These are phyloP conservation scores for Xiphophorus couchianus DNA, from an alignment of 2,113 vertebrate genomes.

Conservation along the genomic window DNA sequence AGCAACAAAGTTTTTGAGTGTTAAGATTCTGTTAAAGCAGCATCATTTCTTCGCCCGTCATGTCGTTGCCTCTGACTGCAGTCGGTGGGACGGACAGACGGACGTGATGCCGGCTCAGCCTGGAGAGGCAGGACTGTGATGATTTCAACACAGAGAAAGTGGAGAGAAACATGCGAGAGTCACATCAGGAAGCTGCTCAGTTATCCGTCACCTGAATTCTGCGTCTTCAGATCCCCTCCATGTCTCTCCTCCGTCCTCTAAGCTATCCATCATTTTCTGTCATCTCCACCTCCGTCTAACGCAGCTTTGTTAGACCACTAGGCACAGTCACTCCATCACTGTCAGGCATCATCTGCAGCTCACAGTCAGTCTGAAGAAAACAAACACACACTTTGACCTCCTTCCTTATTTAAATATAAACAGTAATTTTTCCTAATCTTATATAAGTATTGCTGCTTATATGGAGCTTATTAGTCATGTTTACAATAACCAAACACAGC, in stretches of 20 bases:
- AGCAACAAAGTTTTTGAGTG: neutral
- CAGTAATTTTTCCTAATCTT: too few species aligned
- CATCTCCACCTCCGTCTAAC: constrained; percentile 17
- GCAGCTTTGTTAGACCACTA: constrained; percentile 26
- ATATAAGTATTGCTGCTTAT: too few species aligned
- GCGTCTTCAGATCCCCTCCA: constrained; percentile 37
- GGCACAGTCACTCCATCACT: constrained; percentile 41
- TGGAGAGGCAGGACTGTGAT: neutral
- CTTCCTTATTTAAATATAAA: neutral
- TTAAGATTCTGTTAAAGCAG: neutral
- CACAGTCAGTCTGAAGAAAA: neutral
- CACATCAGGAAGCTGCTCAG: neutral
- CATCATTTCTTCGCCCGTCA: neutral
- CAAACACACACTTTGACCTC: neutral
- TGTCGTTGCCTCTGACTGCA: neutral
- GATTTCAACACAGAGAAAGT: neutral
- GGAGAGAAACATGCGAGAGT: neutral
- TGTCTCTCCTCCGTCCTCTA: constrained; percentile 22
- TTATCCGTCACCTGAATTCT: constrained; percentile 39
- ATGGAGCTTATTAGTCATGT: too few species aligned
- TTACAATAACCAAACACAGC: too few species aligned
- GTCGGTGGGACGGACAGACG: neutral
- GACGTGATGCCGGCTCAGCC: neutral
- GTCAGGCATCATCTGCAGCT: constrained; percentile 21
- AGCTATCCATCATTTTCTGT: constrained; percentile 48